These are phyloP conservation scores for Strix uralensis DNA, from an alignment of 2,113 vertebrate genomes.

Conservation along the genomic window DNA sequence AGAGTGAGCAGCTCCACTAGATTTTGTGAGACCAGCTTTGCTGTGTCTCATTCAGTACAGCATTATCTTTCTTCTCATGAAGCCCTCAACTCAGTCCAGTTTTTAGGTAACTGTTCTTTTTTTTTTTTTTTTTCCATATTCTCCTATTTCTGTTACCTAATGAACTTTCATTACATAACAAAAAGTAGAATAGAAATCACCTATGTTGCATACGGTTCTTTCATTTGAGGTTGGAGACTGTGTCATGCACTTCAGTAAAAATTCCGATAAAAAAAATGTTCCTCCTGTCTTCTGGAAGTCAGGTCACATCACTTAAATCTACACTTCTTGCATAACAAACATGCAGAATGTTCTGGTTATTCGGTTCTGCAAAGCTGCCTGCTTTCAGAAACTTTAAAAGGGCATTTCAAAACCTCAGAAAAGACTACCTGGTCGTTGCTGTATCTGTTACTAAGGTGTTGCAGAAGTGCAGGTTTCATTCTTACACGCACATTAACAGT, in stretches of 20 bases:
- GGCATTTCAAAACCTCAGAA: neutral
- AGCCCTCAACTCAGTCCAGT: neutral
- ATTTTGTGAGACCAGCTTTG: neutral
- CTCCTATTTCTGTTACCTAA: neutral
- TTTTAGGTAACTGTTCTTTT: neutral
- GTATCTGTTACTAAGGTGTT: neutral
- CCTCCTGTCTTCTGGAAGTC: neutral
- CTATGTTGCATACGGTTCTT: neutral
- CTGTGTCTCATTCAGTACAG: neutral
- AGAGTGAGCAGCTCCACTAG: neutral
- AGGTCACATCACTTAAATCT: neutral
- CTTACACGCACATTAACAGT: neutral
- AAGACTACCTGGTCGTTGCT: neutral
- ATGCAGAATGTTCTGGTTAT: neutral
- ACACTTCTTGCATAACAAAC: neutral
- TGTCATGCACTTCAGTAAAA: neutral
- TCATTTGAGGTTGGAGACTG: neutral
- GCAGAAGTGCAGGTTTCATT: neutral
- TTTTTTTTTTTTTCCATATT: neutral
- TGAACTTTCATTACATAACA: neutral
- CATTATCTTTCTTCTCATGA: neutral
- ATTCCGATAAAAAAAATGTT: neutral
- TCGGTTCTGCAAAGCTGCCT: neutral
- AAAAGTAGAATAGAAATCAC: neutral
- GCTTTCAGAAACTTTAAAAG: neutral